phyloP scores from a whole-genome alignment of 2,888 invertebrate species.

The Trachelus tabidus region DNA sequence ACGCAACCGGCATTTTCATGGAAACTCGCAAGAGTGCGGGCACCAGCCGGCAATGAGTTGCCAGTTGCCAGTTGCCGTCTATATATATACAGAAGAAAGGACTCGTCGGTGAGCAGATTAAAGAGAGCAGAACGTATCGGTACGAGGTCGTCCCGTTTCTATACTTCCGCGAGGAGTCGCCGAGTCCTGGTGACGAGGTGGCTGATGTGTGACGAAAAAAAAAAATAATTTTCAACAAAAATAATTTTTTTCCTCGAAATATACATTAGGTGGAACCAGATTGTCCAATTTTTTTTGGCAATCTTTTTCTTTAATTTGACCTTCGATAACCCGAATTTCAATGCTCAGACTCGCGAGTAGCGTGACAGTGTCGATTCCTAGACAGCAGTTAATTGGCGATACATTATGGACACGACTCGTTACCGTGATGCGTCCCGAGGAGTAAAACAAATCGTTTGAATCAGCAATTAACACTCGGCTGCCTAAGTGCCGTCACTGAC shows the following conservation, averaged over 20 bases:
- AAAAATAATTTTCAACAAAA: too few species aligned
- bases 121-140: conserved; percentile 39
- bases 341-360: neutral
- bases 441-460: neutral
- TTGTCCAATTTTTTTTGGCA: neutral
- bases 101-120: conserved; percentile 34
- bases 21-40: conserved; percentile 27
- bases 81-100: neutral
- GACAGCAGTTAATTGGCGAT: neutral
- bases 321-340: neutral
- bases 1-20: conserved; percentile 48
- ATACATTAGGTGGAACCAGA: too few species aligned
- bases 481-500: neutral
- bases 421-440: neutral
- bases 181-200: neutral
- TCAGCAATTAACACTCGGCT: neutral
- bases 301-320: neutral
- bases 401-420: neutral
- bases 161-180: neutral
- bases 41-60: neutral
- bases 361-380: neutral
- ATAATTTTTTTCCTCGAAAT: neutral
- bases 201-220: neutral
- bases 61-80: neutral
- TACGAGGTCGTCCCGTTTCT: neutral